Evolutionary conservation across 2,113 vertebrate genomes (phyloP).

Genomic region (Ahaetulla prasina): DNA sequence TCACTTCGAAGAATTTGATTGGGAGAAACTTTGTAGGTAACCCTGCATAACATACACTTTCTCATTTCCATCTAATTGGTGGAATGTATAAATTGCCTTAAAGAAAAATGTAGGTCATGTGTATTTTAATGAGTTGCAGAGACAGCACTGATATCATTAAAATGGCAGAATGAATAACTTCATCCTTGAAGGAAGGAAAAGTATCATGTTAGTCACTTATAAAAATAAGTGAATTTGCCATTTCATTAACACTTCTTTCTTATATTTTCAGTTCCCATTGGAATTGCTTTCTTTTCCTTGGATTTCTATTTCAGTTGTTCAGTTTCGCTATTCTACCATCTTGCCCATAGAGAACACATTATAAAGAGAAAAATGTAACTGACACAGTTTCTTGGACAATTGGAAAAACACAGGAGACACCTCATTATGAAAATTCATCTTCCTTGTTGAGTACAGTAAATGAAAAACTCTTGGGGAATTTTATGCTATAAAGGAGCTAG

Average conservation of each 20-base stretch:
- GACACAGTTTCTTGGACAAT: neutral
- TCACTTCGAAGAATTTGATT: neutral
- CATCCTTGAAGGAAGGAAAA: neutral
- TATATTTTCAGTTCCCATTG: neutral
- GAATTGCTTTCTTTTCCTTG: neutral
- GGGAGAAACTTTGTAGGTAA: neutral
- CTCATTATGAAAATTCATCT: neutral
- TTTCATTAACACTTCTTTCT: neutral
- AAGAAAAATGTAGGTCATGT: neutral
- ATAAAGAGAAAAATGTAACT: neutral
- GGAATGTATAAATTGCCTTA: neutral
- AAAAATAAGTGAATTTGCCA: neutral
- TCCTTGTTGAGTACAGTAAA: conserved; percentile 32
- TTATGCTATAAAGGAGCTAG: conserved; percentile 19
- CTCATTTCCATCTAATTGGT: neutral
- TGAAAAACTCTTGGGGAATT: conserved; percentile 26
- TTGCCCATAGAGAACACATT: neutral
- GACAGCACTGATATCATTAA: neutral
- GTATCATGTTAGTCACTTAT: neutral
- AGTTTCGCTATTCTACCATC: neutral
- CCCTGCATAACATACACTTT: neutral
- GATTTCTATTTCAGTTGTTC: neutral
- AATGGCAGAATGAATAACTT: neutral
- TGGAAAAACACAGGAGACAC: neutral
- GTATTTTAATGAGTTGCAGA: neutral